A percentile compares a stretch with the other conserved stretches of the same genome.
phyloP scores from a whole-genome alignment of 2,888 invertebrate species.

The Campopleginae sp. region DNA sequence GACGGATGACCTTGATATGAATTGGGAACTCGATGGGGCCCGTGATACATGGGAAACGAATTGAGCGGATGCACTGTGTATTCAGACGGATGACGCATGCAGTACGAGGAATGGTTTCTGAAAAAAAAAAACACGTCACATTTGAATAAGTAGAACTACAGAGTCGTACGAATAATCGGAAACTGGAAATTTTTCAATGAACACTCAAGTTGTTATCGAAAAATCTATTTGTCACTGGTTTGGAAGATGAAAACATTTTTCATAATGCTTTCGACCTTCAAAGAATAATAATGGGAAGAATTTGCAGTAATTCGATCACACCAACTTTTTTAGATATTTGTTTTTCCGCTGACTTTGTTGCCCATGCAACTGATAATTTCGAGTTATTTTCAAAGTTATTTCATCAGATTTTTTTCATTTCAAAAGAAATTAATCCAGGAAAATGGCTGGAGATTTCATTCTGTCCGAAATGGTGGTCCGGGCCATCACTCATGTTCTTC shows the following conservation, averaged over 20 bases:
- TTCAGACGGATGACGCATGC: conserved; percentile 72
- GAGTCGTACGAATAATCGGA: background rate
- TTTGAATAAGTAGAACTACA: background rate
- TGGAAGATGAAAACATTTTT: background rate
- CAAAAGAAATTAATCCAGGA: too few relatives aligned
- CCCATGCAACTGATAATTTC: too few relatives aligned
- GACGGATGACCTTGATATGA: conserved; percentile 69
- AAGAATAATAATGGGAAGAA: background rate
- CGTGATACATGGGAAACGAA: conserved; percentile 69
- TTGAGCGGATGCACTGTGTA: conserved; percentile 69
- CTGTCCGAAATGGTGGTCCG: too few relatives aligned
- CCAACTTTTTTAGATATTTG: too few relatives aligned
- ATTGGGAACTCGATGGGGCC: conserved; percentile 71
- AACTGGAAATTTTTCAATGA: background rate
- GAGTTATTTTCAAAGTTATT: too few relatives aligned
- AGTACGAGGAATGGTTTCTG: conserved; percentile 72
- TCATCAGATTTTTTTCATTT: too few relatives aligned
- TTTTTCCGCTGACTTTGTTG: too few relatives aligned
- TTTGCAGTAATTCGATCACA: background rate
- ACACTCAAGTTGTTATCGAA: too few relatives aligned
- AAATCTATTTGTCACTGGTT: background rate
- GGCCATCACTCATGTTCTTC: too few relatives aligned
- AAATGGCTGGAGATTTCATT: too few relatives aligned
- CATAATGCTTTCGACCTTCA: background rate
- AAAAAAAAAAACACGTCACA: conserved; percentile 47